Evolutionary conservation across 2,113 vertebrate genomes (phyloP).

Genomic region (Tapirus terrestris): DNA sequence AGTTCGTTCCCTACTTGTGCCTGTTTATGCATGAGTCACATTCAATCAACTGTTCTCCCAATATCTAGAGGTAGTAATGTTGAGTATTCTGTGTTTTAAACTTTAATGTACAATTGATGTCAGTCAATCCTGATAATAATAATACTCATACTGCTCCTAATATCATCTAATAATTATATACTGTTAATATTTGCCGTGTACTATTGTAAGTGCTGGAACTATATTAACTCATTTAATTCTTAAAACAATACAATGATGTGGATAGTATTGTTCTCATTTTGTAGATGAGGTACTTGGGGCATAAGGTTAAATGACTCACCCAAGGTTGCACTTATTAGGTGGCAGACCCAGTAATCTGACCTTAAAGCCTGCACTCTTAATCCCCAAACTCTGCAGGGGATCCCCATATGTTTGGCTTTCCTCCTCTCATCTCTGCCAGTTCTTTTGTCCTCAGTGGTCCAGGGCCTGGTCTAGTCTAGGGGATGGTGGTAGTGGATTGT

Average conservation of each 20-base stretch:
- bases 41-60: not conserved
- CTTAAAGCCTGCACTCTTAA: not conserved
- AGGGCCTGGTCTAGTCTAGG: not conserved
- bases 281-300: not conserved
- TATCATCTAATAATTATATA: not conserved
- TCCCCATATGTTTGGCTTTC: not conserved
- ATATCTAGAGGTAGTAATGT: not conserved
- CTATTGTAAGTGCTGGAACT: not conserved
- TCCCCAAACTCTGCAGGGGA: not conserved
- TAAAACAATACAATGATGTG: not conserved
- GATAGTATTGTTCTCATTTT: not conserved
- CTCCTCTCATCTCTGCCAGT: not conserved
- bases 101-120: not conserved
- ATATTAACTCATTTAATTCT: not conserved
- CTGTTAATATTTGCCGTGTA: not conserved
- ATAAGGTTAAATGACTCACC: not conserved
- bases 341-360: not conserved
- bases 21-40: not conserved
- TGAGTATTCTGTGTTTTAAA: not conserved
- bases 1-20: not conserved
- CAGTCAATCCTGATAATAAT: not conserved
- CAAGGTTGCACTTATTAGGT: not conserved
- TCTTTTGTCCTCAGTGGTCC: not conserved
- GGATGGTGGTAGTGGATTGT: not conserved
- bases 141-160: not conserved